Percentiles rank a stretch among this genome's conserved stretches.
phyloP scores from a whole-genome alignment of 2,888 invertebrate genomes.

The Saturnia pavonia region DNA sequence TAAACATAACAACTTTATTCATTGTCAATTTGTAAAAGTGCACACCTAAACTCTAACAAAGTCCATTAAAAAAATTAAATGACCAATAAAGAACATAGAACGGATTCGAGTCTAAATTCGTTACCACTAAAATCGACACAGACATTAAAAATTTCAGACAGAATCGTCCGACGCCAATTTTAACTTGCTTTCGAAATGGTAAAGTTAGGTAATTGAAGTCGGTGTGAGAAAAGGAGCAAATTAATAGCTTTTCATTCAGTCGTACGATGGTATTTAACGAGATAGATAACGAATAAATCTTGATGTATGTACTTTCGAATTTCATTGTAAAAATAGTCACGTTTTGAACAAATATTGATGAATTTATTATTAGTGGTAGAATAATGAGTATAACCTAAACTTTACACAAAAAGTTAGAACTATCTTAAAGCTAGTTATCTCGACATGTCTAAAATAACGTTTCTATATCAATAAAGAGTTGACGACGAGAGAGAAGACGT shows the following conservation, averaged over 20 bases:
- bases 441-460: neutral
- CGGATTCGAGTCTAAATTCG: constrained; percentile 17
- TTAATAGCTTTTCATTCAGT: constrained; percentile 16
- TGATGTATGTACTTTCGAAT: neutral
- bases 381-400: neutral
- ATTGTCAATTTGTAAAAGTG: neutral
- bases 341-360: neutral
- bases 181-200: constrained; percentile 22
- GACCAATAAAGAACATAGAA: neutral
- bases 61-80: neutral
- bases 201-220: constrained; percentile 20
- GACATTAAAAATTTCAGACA: constrained; percentile 20
- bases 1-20: neutral
- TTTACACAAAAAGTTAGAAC: neutral
- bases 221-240: constrained; percentile 17
- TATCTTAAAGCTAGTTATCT: neutral
- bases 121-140: constrained; percentile 15
- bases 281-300: neutral
- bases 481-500: neutral
- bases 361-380: neutral
- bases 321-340: too few relatives aligned
- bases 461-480: neutral
- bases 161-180: constrained; percentile 19
- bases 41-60: neutral
- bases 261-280: neutral